Percentiles rank a stretch among this genome's conserved stretches.
Evolutionary conservation across 2,113 vertebrate species (phyloP).

Genomic region (Nycticebus coucang): DNA sequence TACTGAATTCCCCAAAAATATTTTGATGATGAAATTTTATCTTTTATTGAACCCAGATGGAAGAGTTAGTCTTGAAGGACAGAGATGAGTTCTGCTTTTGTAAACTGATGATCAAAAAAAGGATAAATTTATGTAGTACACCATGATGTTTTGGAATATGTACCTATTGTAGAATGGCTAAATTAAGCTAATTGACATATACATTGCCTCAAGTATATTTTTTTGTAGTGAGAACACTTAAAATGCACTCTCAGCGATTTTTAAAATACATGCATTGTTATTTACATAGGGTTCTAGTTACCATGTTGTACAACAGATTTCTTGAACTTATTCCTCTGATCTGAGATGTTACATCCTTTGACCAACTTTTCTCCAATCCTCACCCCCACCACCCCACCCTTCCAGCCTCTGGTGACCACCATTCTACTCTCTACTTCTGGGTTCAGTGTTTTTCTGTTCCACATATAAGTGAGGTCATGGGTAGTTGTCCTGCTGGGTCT

Average conservation of each 20-base stretch:
- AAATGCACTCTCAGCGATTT: not conserved
- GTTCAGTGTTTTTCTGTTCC: no score
- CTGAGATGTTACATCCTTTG: not conserved
- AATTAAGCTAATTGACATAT: not conserved
- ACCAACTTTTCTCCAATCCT: not conserved
- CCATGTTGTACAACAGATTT: not conserved
- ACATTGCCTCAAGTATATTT: not conserved
- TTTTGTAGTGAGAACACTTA: not conserved
- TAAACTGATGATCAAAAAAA: not conserved
- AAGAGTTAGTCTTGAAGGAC: conserved; percentile 27
- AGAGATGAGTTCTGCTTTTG: not conserved
- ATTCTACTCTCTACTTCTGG: not conserved
- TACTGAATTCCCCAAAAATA: not conserved
- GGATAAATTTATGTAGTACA: not conserved
- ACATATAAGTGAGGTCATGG: not conserved
- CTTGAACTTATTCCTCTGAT: not conserved
- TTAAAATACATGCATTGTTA: not conserved
- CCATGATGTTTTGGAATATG: not conserved
- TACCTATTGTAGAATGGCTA: not conserved
- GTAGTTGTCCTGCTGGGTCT: not conserved
- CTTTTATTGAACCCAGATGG: not conserved
- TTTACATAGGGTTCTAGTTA: not conserved
- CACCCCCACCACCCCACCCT: no score
- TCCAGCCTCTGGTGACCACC: not conserved
- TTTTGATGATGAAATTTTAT: conserved; percentile 23